Evolutionary conservation across 1,140 invertebrate species (phyloP).

Genomic region (Augochlora pura): DNA sequence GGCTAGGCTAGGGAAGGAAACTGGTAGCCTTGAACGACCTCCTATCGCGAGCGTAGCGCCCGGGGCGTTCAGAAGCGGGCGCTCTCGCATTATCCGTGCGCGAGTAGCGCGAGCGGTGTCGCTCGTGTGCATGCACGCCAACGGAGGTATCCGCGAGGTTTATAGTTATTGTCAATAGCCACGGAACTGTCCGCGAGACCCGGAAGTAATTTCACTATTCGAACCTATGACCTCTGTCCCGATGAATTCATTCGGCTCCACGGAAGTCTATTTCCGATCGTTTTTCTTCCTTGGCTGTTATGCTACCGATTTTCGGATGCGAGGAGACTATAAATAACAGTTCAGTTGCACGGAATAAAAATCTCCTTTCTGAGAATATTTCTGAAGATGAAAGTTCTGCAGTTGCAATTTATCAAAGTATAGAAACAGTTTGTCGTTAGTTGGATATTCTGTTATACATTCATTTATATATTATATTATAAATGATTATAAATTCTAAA

Average conservation of each 20-base stretch:
- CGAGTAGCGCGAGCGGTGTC: neutral
- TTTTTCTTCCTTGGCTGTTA: neutral
- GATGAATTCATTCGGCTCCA: constrained; percentile 28
- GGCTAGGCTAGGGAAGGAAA: constrained; percentile 29
- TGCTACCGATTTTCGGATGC: too few species aligned
- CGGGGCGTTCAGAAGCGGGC: constrained; percentile 35
- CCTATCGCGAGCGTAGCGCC: constrained; percentile 50
- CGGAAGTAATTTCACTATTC: constrained; percentile 43
- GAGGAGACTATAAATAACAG: too few species aligned
- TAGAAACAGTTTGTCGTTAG: too few species aligned
- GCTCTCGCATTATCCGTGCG: constrained; percentile 41
- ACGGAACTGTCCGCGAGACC: constrained; percentile 38
- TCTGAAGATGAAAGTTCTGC: too few species aligned
- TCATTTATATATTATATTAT: too few species aligned
- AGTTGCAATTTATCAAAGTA: too few species aligned
- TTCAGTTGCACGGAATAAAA: too few species aligned
- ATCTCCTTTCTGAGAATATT: too few species aligned
- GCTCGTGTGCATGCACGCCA: constrained; percentile 20
- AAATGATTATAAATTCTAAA: too few species aligned
- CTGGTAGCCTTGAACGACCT: constrained; percentile 56
- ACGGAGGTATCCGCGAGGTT: constrained; percentile 29
- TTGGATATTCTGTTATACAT: too few species aligned
- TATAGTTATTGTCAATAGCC: constrained; percentile 45
- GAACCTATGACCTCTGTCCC: constrained; percentile 25
- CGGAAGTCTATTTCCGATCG: neutral